phyloP scores from a whole-genome alignment of 2,888 invertebrate species.

The Drosophila nr. perissopoda region DNA sequence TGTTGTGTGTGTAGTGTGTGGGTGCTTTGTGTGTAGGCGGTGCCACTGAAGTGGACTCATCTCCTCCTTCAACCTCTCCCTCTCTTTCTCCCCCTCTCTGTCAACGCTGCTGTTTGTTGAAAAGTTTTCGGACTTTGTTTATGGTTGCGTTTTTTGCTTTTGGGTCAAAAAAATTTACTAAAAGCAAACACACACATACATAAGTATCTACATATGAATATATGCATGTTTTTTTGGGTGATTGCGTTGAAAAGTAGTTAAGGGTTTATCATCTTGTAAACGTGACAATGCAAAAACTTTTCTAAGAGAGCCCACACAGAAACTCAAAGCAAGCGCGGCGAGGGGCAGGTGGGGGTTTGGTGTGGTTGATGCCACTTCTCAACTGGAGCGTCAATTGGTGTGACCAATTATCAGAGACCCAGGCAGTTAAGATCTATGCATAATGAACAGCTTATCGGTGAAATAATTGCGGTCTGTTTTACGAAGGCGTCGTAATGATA shows the following conservation, averaged over 20 bases:
- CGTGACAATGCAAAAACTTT: conserved; percentile 72
- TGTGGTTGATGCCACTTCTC: conserved; percentile 22
- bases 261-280: conserved; percentile 80
- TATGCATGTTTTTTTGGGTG: conserved; percentile 43
- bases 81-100: neutral
- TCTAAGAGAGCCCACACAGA: conserved; percentile 49
- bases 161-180: conserved; percentile 45
- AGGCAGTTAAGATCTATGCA: conserved; percentile 43
- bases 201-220: conserved; percentile 16
- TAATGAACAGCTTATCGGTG: conserved; percentile 67
- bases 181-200: neutral
- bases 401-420: conserved; percentile 26
- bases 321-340: neutral
- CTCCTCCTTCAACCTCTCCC: conserved; percentile 28
- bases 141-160: conserved; percentile 50
- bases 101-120: conserved; percentile 44
- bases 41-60: conserved; percentile 68
- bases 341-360: neutral
- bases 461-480: conserved; percentile 32
- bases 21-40: conserved; percentile 24
- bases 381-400: conserved; percentile 10
- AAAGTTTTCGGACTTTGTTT: conserved; percentile 73
- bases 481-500: conserved; percentile 1
- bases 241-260: conserved; percentile 71
- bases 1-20: conserved; percentile 4